Evolutionary conservation across 2,797 vertebrate genomes (phyloP), one percentile per base, ranked within the genome.

Genomic region (Enteromius fasciolatus): DNA sequence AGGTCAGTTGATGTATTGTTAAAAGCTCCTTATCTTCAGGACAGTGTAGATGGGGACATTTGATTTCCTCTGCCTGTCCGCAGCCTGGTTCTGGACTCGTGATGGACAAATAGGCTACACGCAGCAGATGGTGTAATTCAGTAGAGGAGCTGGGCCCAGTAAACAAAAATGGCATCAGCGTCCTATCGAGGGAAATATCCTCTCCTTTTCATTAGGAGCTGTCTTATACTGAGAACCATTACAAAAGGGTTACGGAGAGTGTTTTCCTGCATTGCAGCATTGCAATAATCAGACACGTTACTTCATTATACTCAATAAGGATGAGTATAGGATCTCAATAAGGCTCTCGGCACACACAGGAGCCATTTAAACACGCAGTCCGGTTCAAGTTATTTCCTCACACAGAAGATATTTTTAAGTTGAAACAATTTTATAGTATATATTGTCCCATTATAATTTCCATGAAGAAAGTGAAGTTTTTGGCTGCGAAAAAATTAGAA

Each of bases 1-100:
- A 73, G 84, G 77, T 85, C 83, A 86, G 59, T 33, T 82, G 82
- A 83, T 80, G 64, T 80, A 63, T 84, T 50, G 52, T 83, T 79
- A 85, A 64, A 52, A 39, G 39, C 41, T 5, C 33, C 5, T 23
- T 66, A 48, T 84, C 46, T 74, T 76, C 25, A 41, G 81, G 63
- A 52, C 11, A 39, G 28, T 4, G 63, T 48, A 76, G 73, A 23
- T 41, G 63, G 36, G 17, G 28, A 75, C 67, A 57, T 36, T 14
- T 75, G 64, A 25, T 67, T 14, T 61, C 9, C 5, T 41, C 54
- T 23, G 66, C 10, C 12, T 48, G 8, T 18, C 59, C 28, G 20
- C 31, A 44, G 59, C 23, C 44, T 39, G 28, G 39, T 48, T 64
- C 52, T 52, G 46, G 20, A 23, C 31, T 5, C 11, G 31, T 8